Conservation (phyloP, 2,113 vertebrate genomes). For the Ceyx cyanopectus region DNA sequence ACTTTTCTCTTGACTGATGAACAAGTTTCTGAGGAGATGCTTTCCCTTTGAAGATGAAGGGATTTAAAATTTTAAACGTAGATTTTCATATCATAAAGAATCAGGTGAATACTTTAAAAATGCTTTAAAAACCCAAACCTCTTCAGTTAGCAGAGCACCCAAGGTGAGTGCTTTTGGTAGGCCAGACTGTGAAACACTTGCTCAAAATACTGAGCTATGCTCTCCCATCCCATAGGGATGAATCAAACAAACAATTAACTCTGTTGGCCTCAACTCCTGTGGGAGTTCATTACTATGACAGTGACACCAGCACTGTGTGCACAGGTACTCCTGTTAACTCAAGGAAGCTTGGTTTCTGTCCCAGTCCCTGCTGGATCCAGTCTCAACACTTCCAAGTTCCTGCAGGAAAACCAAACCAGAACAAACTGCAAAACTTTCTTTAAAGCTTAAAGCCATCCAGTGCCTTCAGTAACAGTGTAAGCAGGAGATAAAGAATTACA, state of each 20-base stretch:
- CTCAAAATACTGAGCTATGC: not conserved
- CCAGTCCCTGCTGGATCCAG: not conserved
- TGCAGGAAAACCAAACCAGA: not conserved
- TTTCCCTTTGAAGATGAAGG: not conserved
- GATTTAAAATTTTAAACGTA: not conserved
- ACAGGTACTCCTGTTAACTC: not conserved
- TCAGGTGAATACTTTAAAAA: not conserved
- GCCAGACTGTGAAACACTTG: not conserved
- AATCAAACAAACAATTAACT: not conserved
- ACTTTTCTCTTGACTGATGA: not conserved
- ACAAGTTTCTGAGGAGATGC: not conserved
- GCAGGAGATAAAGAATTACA: not conserved
- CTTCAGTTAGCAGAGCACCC: not conserved
- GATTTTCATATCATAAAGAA: not conserved
- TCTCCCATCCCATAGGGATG: not conserved
- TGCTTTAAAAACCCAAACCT: not conserved
- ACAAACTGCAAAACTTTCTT: not conserved
- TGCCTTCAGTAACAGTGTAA: not conserved
- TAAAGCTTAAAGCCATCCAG: accelerated
- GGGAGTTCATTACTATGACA: not conserved
- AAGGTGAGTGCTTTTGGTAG: not conserved
- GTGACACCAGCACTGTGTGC: not conserved
- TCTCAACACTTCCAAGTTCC: not conserved
- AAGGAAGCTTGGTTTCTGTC: not conserved
- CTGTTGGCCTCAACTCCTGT: not conserved